phyloP scores from a whole-genome alignment of 2,888 invertebrate species.

The Tanytarsus gracilentus region DNA sequence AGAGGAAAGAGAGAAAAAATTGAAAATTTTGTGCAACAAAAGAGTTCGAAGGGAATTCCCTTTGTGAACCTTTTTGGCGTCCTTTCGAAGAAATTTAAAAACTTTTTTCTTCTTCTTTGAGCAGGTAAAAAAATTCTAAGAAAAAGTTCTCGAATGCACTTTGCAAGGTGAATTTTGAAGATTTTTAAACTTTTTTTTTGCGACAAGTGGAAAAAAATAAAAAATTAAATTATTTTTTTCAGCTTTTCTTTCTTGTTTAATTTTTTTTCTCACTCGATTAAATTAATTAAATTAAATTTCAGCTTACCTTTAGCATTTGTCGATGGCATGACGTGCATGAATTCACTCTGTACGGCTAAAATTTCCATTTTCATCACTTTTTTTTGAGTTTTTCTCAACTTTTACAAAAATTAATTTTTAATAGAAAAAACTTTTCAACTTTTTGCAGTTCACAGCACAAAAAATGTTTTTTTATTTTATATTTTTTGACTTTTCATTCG shows the following conservation, averaged over 20 bases:
- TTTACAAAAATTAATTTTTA: neutral
- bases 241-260: too few species aligned
- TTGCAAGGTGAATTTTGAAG: too few species aligned
- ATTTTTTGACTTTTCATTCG: neutral
- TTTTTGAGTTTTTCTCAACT: conserved; percentile 21
- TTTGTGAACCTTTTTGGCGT: too few species aligned
- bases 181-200: too few species aligned
- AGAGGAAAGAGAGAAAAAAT: neutral
- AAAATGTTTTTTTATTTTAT: neutral
- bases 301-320: conserved; percentile 60
- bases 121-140: too few species aligned
- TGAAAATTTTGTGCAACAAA: neutral
- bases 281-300: conserved; percentile 23
- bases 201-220: too few species aligned
- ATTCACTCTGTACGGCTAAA: conserved; percentile 65
- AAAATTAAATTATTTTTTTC: conserved; percentile 4
- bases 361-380: conserved; percentile 61
- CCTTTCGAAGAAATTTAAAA: too few species aligned
- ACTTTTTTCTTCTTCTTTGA: too few species aligned
- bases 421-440: neutral
- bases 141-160: too few species aligned
- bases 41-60: neutral
- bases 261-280: conserved; percentile 1
- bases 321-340: conserved; percentile 51
- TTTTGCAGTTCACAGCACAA: neutral